Evolutionary conservation across 2,113 vertebrate species (phyloP).

Genomic region (Microcebus griseorufus): DNA sequence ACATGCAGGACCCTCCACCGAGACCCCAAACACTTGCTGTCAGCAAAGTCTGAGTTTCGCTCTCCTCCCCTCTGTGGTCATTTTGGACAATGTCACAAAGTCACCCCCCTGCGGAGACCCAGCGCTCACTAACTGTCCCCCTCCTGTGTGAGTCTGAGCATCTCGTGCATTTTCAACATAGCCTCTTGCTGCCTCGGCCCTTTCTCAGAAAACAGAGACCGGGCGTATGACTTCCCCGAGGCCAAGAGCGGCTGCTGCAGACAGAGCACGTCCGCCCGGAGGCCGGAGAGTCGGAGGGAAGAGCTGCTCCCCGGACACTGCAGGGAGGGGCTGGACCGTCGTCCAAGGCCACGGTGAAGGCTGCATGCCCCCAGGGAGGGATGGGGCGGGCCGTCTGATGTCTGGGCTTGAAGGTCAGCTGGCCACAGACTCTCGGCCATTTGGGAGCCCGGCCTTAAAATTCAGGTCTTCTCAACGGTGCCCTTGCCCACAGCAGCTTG

Average conservation of each 20-base stretch:
- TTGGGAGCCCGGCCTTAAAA: neutral
- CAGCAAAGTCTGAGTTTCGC: neutral
- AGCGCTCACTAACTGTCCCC: neutral
- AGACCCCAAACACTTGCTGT: fast-evolving
- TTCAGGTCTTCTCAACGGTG: neutral
- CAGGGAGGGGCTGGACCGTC: too few relatives aligned
- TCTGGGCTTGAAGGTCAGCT: neutral
- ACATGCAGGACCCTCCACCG: too few relatives aligned
- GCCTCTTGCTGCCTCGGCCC: neutral
- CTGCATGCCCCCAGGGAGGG: fast-evolving
- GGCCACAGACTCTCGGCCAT: neutral
- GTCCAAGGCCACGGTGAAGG: neutral
- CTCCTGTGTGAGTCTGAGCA: neutral
- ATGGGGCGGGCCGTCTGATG: too few relatives aligned
- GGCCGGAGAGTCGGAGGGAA: too few relatives aligned
- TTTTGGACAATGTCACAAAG: neutral
- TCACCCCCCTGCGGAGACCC: fast-evolving
- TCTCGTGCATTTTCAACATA: neutral
- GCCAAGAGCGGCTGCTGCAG: neutral
- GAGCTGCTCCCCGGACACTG: neutral
- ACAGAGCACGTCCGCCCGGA: fast-evolving
- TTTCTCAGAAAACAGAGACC: neutral
- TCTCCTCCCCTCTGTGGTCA: neutral
- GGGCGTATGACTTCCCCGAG: fast-evolving
- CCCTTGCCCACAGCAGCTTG: neutral